phyloP scores from a whole-genome alignment of 1,140 invertebrate genomes.

The Battus philenor region DNA sequence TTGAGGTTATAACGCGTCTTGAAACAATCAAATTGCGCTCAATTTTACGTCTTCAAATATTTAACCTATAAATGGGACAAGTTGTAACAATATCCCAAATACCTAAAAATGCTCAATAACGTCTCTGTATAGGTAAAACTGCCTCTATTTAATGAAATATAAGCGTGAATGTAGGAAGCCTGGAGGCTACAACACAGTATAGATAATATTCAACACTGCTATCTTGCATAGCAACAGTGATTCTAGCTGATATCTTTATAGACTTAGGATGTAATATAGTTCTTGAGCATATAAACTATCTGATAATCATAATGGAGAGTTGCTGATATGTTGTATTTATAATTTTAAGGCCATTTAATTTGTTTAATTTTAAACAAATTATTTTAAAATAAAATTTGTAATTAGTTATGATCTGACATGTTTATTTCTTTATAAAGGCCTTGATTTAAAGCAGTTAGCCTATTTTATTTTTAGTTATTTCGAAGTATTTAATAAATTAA shows the following conservation, averaged over 20 bases:
- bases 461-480: too few relatives aligned
- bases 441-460: too few relatives aligned
- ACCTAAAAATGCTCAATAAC: slow-evolving; percentile 14
- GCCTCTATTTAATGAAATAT: neutral
- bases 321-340: slow-evolving; percentile 33
- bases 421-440: too few relatives aligned
- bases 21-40: slow-evolving; percentile 34
- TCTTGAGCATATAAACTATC: slow-evolving; percentile 43
- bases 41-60: slow-evolving; percentile 26
- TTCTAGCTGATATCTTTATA: slow-evolving; percentile 57
- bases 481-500: too few relatives aligned
- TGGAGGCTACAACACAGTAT: slow-evolving; percentile 16
- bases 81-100: slow-evolving; percentile 35
- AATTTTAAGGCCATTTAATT: too few relatives aligned
- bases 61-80: slow-evolving; percentile 33
- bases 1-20: slow-evolving; percentile 45
- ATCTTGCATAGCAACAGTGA: slow-evolving; percentile 67
- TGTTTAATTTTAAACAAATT: too few relatives aligned
- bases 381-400: too few relatives aligned
- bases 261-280: slow-evolving; percentile 24
- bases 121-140: too few relatives aligned
- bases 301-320: slow-evolving; percentile 41
- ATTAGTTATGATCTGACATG: too few relatives aligned
- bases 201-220: slow-evolving; percentile 33
- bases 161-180: slow-evolving; percentile 4